Evolutionary conservation across 2,888 invertebrate species (phyloP), one percentile per base, ranked within the genome.

Genomic region (Apamea sordens): DNA sequence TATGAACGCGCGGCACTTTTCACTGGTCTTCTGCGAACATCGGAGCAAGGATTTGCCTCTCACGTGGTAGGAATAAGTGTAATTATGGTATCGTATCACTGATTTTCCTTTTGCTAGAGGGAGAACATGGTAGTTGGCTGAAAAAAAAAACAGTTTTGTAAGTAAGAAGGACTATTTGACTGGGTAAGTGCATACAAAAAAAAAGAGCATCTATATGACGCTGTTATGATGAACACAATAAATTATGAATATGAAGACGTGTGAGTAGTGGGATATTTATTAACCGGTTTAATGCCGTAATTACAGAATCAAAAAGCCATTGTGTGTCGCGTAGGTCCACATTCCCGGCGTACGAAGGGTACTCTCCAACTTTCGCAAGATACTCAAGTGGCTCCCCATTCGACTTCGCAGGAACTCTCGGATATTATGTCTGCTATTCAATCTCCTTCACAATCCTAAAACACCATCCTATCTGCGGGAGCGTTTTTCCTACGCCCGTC

Each of bases 1-100:
- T 5, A 90, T 80, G 44, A 80, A 89, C 2, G 90, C 90, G 7
- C 76, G 82, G 53, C 91, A 90, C 1, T 77, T 72, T 21, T 84
- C 76, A 1, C 79, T 84, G 8, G 64, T 56, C 73, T 87, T 86
- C n/a, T 76, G 84, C 0, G 85, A 87, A 72, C 85, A 86, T 44
- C 86, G 65, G 11, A 86, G 77, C 21, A 79, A 32, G 6, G 73
- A 76, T 47, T 76, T 84, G 0, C 84, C 81, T 59, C 74, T 83
- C 7, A 86, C 79, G 41, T 86, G 79, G 28, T 73, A 79, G 0
- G 85, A 86, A 28, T 77, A 86, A 0, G 81, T 86, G 50, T 84
- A 87, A 65, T 81, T 80, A 5, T 80, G 65, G 50, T 77, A 86
- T 6, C 77, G 44, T 36, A 86, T 74, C 11, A 86, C 87, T 13